Evolutionary conservation across 92 coral and sea anemone genomes (phyloP), one percentile per base, ranked within the genome.

Genomic region (Zoanthus solanderi): DNA sequence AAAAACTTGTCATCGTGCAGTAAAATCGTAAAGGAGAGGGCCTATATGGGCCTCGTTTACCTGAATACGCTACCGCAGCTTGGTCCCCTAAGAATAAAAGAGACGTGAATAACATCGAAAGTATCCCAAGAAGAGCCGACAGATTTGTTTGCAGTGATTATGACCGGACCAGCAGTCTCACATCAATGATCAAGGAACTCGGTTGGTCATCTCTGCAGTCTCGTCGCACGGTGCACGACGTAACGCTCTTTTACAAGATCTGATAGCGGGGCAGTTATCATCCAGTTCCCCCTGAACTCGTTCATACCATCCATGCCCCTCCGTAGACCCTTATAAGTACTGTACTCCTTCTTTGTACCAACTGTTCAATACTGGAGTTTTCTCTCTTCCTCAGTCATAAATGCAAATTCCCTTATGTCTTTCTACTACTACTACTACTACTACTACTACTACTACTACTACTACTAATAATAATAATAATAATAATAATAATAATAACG

Each of bases 191-290:
- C 63, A 47, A 14, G 63, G 63, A 56, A 6, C 63, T 56, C 10
- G 63, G 63, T 56, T 56, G 63, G 63, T 56, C 63, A 56, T 56
- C 63, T 56, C 63, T 56, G 63, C 63, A 56, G 63, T 56, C 63
- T 56, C 63, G 63, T 14, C 63, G 63, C 63, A 14, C 14, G 63
- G 52, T 47, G 52, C 52, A 47, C 52, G 52, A 47, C 52, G 4
- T 47, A 7, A 47, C 52, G 7, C 52, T 56, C 2, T 56, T 56
- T 14, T 14, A 56, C 63, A 56, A 56, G 10, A 56, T 56, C 63
- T 4, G n/a, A 56, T 56, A 56, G 13, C 10, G 63, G 6, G 15
- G 63, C 63, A 56, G 63, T 56, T 14, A 56, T 56, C 17, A 0
- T 56, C 0, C 63, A 8, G 63, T 56, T 9, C 17, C 63, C 63